Evolutionary conservation across 1,140 invertebrate genomes (phyloP), one percentile per base, ranked within the genome.

Genomic region (Gonioctena quinquepunctata): DNA sequence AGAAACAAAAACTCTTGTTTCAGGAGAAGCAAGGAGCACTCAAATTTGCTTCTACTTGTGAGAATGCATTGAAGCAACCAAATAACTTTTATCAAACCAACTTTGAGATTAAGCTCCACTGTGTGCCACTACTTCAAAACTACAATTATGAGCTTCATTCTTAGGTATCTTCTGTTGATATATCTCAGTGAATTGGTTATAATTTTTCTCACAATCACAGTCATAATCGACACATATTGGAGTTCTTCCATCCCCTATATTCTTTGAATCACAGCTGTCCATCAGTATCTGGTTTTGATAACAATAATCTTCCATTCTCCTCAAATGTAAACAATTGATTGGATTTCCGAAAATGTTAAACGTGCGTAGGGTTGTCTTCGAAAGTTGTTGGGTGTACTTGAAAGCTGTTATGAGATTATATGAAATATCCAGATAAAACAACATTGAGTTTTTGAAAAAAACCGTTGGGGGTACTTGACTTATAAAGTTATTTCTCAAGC

Each of bases 281-380:
- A 56, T n/a, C n/a, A 18, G 11, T 3, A 56, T 56, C 13, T 2
- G 18, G 22, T 56, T 56, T 56, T 23, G 52, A 21, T 8, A 8
- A 56, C 52, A 56, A 23, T 7, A 56, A n/a, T 19, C 52, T 19
- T 56, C 52, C 13, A 56, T 56, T 22, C 21, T n/a, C 13, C 52
- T 18, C 11, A 21, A 19, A 56, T 56, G 52, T 18, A 21, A 18
- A 56, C 52, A 56, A 8, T 56, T 56, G 4, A 56, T 21, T 21
- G 52, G 52, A 56, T 56, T 56, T 19, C 52, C 52, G 13, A 56
- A 56, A 19, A 56, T 56, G 13, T 56, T 56, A 8, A 56, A 56
- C 4, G 52, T 56, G n/a, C 19, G n/a, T 19, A 56, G 3, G 19
- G 18, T 56, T 7, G 52, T 21, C 11, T 23, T 56, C 22, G 19